Base-by-base conservation (phyloP, 2,888 invertebrate species). In the Azorinus chamasolen region DNA sequence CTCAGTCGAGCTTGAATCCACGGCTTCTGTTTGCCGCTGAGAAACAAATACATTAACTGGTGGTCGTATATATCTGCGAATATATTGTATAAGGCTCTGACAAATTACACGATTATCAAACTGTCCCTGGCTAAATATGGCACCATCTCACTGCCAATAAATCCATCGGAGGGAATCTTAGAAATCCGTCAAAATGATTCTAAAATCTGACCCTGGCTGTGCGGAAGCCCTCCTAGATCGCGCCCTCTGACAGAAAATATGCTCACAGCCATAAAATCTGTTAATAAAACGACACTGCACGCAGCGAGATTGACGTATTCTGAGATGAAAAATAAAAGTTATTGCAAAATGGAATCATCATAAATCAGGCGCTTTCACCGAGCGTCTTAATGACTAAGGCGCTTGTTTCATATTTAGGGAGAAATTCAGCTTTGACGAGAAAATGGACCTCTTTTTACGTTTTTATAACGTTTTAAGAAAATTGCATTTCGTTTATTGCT, bases 281-380 rank as follows among this genome's bases (percentile, higher is more conserved):
- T 79, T 79, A 73, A 79, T 79, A 79, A 79, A 73, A 69, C 70
- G 69, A 39, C 64, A 69, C 66, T 53, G 69, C 73, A 62, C 70
- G 74, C 73, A 54, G 79, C 8, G 61, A 64, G 69, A 70, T 69
- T 79, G 79, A 79, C 79, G 45, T 55, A 39, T 65, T 74, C 43
- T 27, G 57, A 69, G 65, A 72, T 77, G 77, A 69, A 79, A 65
- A 70, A 79, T 79, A 74, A 73, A 79, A 79, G 79, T 79, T 73
- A 73, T 79, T 79, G 65, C 73, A 59, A 69, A 64, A 73, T 66
- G 65, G 74, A 62, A 73, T 79, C 73, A 70, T 66, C 59, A 65
- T 79, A 70, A 79, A 74, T 74, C 79, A 73, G 57, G 50, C 68
- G 65, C 73, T 79, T 69, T 59, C 65, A 62, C 55, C 50, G 57